These are phyloP conservation scores for Drosophila imparisetae DNA, from an alignment of 2,888 invertebrate genomes.

Conservation along the genomic window DNA sequence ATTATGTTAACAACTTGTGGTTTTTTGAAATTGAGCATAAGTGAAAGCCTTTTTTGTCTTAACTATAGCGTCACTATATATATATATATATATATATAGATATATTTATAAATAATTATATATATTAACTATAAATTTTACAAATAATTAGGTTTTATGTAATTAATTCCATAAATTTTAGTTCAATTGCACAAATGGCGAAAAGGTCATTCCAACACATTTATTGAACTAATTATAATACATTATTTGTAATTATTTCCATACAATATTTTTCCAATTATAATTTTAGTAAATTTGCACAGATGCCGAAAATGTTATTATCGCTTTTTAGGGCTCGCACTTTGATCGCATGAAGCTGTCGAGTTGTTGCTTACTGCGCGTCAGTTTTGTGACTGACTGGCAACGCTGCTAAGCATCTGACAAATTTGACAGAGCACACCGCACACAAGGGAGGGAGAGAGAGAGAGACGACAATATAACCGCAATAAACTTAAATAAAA, in stretches of 20 bases:
- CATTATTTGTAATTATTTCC: neutral
- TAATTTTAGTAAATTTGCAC: neutral
- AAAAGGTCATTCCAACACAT: neutral
- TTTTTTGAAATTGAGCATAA: neutral
- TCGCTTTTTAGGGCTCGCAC: constrained; percentile 31
- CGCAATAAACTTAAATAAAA: constrained; percentile 80
- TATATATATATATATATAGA: too few relatives aligned
- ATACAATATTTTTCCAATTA: neutral
- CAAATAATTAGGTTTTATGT: neutral
- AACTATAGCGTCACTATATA: neutral
- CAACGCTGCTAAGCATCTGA: constrained; percentile 73
- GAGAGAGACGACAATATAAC: constrained; percentile 60
- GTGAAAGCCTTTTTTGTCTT: neutral
- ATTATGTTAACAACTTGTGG: neutral
- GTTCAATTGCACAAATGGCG: neutral
- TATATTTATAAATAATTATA: too few relatives aligned
- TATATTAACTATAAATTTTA: neutral
- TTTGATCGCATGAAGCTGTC: constrained; percentile 58
- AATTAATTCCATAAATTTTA: neutral
- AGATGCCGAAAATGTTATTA: neutral
- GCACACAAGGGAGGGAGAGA: constrained; percentile 25
- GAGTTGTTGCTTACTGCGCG: constrained; percentile 23
- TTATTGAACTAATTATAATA: neutral
- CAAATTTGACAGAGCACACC: constrained; percentile 43
- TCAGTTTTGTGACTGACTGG: constrained; percentile 54